Evolutionary conservation across 2,797 vertebrate genomes (phyloP), one percentile per base, ranked within the genome.

Genomic region (Anabas testudineus): DNA sequence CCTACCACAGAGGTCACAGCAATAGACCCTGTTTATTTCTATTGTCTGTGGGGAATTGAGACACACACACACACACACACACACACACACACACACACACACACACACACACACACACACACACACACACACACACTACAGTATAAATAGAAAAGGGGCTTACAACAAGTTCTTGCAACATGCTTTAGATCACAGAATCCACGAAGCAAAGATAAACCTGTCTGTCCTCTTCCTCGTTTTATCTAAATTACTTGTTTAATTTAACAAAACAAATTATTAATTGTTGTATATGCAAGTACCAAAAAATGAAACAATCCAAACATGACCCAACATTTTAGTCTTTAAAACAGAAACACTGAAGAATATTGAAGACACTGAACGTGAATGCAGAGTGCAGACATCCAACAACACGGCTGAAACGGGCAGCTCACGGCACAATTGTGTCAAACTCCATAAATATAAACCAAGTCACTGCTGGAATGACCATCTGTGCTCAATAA

Each of bases 1-100:
- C 0, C 45, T 12, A 85, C 88, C 86, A 30, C 79, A 89, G 63
- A 75, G 89, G 87, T 91, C 91, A 85, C 60, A 64, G 18, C 75
- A 53, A 39, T 34, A 61, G 64, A 71, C 67, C 63, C 62, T 78
- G 83, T 86, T 84, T 71, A 81, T 83, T 72, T 71, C 57, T 65
- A 74, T 26, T 71, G 81, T 79, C 69, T 62, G 49, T 32, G 46
- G 46, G 47, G 55, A 68, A 36, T n/a, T 26, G 16, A 61, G 39
- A 60, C 47, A 55, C 22, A n/a, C 57, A 47, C 36, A 45, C 60
- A 51, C 60, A 46, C 53, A 48, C 58, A 45, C 60, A 51, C 60
- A 46, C 53, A 48, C 58, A 45, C 60, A 51, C 60, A 46, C 53
- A 48, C 58, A 45, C 60, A 51, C 60, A 46, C 53, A 48, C 58